Conservation (phyloP, 2,888 invertebrate genomes). For the Galeopsomyia nigrocyanea region DNA sequence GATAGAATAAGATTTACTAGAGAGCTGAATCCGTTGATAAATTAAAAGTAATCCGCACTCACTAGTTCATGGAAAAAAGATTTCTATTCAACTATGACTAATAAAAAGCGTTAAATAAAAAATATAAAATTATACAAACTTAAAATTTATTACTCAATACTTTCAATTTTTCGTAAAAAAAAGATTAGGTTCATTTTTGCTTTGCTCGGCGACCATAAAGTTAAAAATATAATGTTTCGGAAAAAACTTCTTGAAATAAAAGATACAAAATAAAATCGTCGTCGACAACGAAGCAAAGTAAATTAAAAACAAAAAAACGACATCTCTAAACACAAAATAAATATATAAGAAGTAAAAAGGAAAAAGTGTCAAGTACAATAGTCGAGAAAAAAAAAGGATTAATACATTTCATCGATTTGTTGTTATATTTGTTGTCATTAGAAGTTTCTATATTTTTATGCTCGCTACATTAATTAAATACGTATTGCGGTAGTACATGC, state of each 20-base stretch:
- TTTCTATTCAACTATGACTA: slow-evolving; percentile 11
- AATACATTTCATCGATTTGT: slow-evolving; percentile 19
- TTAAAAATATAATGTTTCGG: slow-evolving; percentile 8
- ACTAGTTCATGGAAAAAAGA: slow-evolving; percentile 32
- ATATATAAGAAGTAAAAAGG: slow-evolving; percentile 34
- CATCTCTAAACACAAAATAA: slow-evolving; percentile 31
- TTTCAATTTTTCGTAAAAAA: slow-evolving; percentile 19
- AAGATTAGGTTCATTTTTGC: slow-evolving; percentile 5
- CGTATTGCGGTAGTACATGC: slow-evolving; percentile 46
- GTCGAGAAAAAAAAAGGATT: slow-evolving; percentile 29
- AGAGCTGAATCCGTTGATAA: slow-evolving; percentile 7
- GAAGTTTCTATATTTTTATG: slow-evolving; percentile 38
- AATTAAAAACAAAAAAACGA: slow-evolving; percentile 17
- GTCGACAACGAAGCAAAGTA: slow-evolving; percentile 38
- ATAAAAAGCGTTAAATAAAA: slow-evolving; percentile 33
- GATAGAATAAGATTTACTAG: slow-evolving; percentile 16
- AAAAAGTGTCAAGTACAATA: slow-evolving; percentile 31
- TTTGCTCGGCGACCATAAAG: slow-evolving; percentile 33
- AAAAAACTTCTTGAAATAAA: slow-evolving; percentile 24
- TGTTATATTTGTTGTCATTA: slow-evolving; percentile 28
- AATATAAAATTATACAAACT: slow-evolving; percentile 21
- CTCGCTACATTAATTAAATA: slow-evolving; percentile 43
- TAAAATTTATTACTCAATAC: slow-evolving; percentile 29
- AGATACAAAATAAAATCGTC: slow-evolving; percentile 29
- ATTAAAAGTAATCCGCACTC: neutral